Conservation (phyloP, 2,797 vertebrate species). For the Sebastes iracundus region DNA sequence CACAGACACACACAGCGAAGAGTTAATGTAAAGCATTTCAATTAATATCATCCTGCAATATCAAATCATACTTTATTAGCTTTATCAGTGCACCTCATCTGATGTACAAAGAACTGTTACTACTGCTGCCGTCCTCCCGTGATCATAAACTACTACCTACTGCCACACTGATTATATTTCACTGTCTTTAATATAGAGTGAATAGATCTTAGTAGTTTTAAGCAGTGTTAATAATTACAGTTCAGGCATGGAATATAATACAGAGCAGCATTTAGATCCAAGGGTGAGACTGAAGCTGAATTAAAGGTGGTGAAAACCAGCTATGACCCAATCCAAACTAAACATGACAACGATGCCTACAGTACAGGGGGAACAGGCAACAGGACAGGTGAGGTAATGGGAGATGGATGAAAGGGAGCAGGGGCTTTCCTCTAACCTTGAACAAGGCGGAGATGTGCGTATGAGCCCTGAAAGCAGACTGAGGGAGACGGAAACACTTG, state of each 20-base stretch:
- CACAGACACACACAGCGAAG: neutral
- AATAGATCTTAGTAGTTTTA: neutral
- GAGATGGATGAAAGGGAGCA: neutral
- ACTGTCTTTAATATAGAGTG: neutral
- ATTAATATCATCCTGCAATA: neutral
- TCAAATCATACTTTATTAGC: no score
- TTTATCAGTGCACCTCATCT: neutral
- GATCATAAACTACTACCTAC: no score
- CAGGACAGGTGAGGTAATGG: neutral
- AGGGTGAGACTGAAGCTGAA: neutral
- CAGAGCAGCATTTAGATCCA: neutral
- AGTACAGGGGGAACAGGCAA: neutral
- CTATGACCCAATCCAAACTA: neutral
- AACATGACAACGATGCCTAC: neutral
- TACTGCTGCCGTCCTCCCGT: neutral
- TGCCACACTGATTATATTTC: no score
- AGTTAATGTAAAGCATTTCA: neutral
- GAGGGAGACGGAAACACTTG: slow-evolving; percentile 68
- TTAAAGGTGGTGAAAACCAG: neutral
- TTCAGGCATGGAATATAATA: neutral
- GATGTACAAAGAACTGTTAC: neutral
- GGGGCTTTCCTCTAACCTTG: slow-evolving; percentile 76
- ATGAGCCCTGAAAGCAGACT: slow-evolving; percentile 83
- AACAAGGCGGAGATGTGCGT: slow-evolving; percentile 76
- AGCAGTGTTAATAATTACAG: neutral